These are phyloP conservation scores for Harpegnathos saltator DNA, from an alignment of 1,140 invertebrate genomes.

Conservation along the genomic window DNA sequence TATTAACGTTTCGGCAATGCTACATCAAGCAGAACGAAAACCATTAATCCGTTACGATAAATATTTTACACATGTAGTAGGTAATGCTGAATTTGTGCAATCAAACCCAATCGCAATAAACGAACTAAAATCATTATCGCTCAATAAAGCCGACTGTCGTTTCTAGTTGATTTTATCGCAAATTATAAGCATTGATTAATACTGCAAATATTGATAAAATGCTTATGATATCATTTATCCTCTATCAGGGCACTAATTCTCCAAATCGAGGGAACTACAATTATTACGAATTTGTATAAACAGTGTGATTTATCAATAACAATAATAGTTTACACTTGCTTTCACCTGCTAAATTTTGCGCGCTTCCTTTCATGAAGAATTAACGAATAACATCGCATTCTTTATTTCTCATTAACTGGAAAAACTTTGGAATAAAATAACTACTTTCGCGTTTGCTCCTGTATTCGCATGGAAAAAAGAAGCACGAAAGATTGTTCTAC, in stretches of 20 bases:
- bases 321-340: neutral
- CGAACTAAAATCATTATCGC: neutral
- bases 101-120: constrained; percentile 15
- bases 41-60: constrained; percentile 10
- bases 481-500: constrained; percentile 20
- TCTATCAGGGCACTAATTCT: neutral
- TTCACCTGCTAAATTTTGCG: neutral
- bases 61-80: neutral
- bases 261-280: neutral
- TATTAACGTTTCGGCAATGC: neutral
- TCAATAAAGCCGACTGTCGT: neutral
- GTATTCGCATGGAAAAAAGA: neutral
- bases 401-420: no score
- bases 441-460: neutral
- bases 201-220: constrained; percentile 15
- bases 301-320: neutral
- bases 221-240: neutral
- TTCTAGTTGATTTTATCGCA: neutral
- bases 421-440: neutral
- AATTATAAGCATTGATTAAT: constrained; percentile 11
- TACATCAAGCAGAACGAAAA: constrained; percentile 12
- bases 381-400: no score
- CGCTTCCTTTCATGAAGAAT: neutral
- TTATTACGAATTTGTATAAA: constrained; percentile 14
- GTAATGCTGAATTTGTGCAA: neutral